A percentile compares a stretch with the other conserved stretches of the same genome.
phyloP scores from a whole-genome alignment of 2,797 vertebrate genomes.

The Dipus sagitta region DNA sequence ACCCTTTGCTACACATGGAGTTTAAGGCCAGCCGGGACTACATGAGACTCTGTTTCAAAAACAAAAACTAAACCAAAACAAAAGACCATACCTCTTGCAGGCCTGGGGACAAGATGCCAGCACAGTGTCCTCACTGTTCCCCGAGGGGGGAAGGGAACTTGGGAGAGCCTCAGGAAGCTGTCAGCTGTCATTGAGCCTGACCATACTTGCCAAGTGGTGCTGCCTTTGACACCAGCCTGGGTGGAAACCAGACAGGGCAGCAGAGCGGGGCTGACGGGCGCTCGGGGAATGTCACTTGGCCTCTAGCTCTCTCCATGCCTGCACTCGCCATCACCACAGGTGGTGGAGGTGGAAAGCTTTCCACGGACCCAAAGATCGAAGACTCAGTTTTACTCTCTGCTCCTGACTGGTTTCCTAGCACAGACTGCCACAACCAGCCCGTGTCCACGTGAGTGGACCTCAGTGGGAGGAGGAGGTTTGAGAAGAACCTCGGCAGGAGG shows the following conservation, averaged over 20 bases:
- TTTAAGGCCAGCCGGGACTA: too few species aligned
- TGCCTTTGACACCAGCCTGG: not conserved
- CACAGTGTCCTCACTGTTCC: not conserved
- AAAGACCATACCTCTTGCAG: not conserved
- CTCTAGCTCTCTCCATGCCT: not conserved
- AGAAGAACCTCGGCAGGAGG: not conserved
- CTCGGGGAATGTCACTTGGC: too few species aligned
- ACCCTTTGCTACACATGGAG: too few species aligned
- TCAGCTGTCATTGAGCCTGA: not conserved
- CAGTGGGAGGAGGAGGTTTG: not conserved
- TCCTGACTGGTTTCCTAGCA: not conserved
- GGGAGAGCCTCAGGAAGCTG: accelerated
- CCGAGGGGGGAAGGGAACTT: accelerated
- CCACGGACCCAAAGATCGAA: not conserved
- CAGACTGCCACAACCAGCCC: not conserved
- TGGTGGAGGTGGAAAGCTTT: not conserved
- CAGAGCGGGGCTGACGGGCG: not conserved
- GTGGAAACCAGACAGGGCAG: not conserved
- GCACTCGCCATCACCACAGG: not conserved
- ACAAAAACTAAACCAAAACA: not conserved
- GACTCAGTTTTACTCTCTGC: not conserved
- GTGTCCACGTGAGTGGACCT: not conserved
- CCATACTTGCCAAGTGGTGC: not conserved
- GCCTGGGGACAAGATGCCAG: not conserved
- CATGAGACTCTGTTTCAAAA: too few species aligned